These are phyloP conservation scores for Corapipo altera DNA, from an alignment of 2,113 vertebrate species.

Conservation along the genomic window DNA sequence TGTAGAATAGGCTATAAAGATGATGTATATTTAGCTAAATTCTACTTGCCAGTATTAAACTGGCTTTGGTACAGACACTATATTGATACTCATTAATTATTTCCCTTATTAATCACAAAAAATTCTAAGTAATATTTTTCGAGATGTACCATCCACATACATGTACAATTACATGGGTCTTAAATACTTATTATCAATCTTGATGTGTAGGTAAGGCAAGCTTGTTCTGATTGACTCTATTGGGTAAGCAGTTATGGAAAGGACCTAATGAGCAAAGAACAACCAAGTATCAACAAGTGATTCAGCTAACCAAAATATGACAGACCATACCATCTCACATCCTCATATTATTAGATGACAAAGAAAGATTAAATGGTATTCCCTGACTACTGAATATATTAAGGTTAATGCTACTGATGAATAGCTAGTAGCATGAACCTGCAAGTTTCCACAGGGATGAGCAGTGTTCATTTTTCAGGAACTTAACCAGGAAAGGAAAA, in stretches of 20 bases:
- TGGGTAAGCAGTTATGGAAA: background rate
- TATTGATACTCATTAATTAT: background rate
- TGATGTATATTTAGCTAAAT: background rate
- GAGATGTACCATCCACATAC: background rate
- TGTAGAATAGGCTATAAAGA: background rate
- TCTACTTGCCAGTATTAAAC: background rate
- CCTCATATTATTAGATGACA: background rate
- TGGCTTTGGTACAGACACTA: background rate
- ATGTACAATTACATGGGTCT: background rate
- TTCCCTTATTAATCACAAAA: background rate
- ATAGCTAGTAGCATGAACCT: background rate
- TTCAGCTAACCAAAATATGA: background rate
- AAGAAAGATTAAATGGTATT: background rate
- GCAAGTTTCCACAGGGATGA: background rate
- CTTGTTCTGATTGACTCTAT: background rate
- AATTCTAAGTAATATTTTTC: background rate
- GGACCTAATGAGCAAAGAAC: background rate
- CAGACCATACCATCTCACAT: background rate
- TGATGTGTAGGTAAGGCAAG: background rate
- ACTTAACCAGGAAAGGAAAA: background rate
- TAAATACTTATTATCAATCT: background rate
- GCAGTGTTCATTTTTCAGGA: background rate
- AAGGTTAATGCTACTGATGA: background rate
- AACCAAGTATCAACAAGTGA: background rate
- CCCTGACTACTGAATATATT: background rate